Base-by-base conservation (phyloP, 2,113 vertebrate genomes). In the Tyto alba region DNA sequence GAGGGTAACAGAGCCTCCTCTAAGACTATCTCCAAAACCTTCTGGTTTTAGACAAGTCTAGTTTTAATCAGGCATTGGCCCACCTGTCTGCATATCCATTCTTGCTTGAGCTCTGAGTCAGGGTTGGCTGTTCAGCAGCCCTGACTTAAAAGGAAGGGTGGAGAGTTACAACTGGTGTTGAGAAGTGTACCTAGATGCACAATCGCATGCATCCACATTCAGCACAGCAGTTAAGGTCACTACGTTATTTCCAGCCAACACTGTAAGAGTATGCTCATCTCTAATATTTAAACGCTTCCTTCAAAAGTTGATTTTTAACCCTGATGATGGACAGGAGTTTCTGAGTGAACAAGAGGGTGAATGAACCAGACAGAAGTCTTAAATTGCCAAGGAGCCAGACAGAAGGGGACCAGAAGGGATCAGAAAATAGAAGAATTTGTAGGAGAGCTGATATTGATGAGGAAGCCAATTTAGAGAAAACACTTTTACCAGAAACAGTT, bases 171-270 rank as follows among this genome's bases (percentile, higher is more conserved):
- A 40, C 52, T 50, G 41, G 4, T 3, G 38, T 13, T 94, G 50
- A 56, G 53, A 60, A 91, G 23, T 6, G 10, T 27, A 27, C 1
- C 11, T 41, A 45, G 32, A 45, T 57, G 41, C 29, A 59, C 0
- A 1, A 59, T 19, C 1, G 10, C 29, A 13, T 0, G 0, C 13
- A n/a, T 36, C 16, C n/a, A 56, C 0, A 0, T 36, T 9, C 7
- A 85, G 45, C 47, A 30, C 7, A 40, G 43, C 34, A 53, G 32
- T 47, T 60, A 91, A 76, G 11, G 22, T 86, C 53, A 77, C 13
- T 62, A 27, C 8, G 16, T 19, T 63, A 56, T 25, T 73, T 77
- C 30, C 41, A 94, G 63, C 11, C 53, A 76, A 52, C 1, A 2
- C 21, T 22, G 21, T 48, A 41, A 1, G 2, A 38, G 5, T 23